Evolutionary conservation across 2,113 vertebrate genomes (phyloP), one percentile per base, ranked within the genome.

Genomic region (Chlorodrepanis virens): DNA sequence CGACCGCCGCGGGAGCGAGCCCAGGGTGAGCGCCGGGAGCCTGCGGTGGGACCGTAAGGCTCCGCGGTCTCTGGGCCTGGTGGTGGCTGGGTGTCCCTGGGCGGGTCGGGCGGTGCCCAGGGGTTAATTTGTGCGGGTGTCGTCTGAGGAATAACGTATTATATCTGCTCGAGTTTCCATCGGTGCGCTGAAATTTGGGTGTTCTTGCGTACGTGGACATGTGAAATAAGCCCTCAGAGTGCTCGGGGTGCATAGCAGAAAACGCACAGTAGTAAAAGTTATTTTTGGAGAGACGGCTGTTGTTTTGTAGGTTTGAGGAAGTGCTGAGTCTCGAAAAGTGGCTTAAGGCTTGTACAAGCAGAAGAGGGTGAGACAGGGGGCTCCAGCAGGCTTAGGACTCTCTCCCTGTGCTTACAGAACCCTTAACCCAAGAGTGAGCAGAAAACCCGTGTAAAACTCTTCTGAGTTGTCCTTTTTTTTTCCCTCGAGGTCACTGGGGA

Each of bases 401-500:
- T 44, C 17, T 76, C 17, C 4, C 53, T 61, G 1, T 4, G 3
- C 25, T 69, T 52, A 27, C 5, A 7, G 25, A 65, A 10, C 28
- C 1, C 13, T 35, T 68, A 67, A 37, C 13, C 19, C 10, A 13
- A 7, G 29, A 16, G 8, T 3, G 52, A 68, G 22, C 39, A 3
- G 9, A 11, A n/a, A 39, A 6, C 14, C 27, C 20, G 10, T 25
- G 19, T n/a, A 11, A 27, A 49, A 22, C 59, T 10, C 6, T 40
- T 44, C 15, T 47, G 42, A 71, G 60, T 16, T 42, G 5, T 81
- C 10, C 4, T 4, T 64, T 97, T 88, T 98, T 27, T 98, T 19
- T 18, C 97, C 3, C 80, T 98, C 9, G 5, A 99, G 98, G 95
- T 97, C 97, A 45, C 93, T 99, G 78, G 96, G 98, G 93, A 98